Percentiles rank a stretch among this genome's conserved stretches.
These are phyloP conservation scores for Drosophila pseudotalamancana DNA, from an alignment of 2,888 invertebrate species.

Conservation along the genomic window DNA sequence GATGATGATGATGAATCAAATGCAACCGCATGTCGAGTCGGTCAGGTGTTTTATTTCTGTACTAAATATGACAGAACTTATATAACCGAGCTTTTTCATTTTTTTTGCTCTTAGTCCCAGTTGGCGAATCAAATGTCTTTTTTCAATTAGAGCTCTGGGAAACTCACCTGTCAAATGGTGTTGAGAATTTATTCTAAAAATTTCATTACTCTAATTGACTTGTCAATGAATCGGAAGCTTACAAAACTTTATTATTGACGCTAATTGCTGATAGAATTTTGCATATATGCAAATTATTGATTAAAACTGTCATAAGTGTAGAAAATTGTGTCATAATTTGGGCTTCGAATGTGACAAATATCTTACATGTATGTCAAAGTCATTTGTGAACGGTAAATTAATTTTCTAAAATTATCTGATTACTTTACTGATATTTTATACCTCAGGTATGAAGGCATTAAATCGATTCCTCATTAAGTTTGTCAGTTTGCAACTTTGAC, in stretches of 20 bases:
- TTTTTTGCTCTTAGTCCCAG: slow-evolving; percentile 9
- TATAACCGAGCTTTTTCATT: slow-evolving; percentile 31
- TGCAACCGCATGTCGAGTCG: slow-evolving; percentile 11
- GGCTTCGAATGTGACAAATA: background rate
- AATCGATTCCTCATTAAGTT: too few species aligned
- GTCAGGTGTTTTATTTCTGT: slow-evolving; percentile 13
- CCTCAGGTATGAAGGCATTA: too few species aligned
- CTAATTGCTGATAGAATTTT: background rate
- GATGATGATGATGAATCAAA: slow-evolving; percentile 9
- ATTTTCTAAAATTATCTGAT: too few species aligned
- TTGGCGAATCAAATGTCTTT: slow-evolving; percentile 24
- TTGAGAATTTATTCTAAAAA: slow-evolving; percentile 17
- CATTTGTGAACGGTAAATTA: background rate
- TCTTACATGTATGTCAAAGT: background rate
- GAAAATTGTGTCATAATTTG: background rate
- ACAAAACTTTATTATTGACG: background rate
- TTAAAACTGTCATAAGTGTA: background rate
- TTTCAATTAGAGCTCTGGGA: slow-evolving; percentile 35
- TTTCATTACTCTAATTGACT: slow-evolving; percentile 42
- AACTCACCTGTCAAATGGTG: slow-evolving; percentile 10
- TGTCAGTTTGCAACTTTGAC: too few species aligned
- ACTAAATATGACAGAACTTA: background rate
- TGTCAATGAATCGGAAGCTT: background rate
- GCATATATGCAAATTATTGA: background rate
- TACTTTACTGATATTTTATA: too few species aligned